Evolutionary conservation across 2,888 invertebrate genomes (phyloP).

Genomic region (Nomada lathburiana): DNA sequence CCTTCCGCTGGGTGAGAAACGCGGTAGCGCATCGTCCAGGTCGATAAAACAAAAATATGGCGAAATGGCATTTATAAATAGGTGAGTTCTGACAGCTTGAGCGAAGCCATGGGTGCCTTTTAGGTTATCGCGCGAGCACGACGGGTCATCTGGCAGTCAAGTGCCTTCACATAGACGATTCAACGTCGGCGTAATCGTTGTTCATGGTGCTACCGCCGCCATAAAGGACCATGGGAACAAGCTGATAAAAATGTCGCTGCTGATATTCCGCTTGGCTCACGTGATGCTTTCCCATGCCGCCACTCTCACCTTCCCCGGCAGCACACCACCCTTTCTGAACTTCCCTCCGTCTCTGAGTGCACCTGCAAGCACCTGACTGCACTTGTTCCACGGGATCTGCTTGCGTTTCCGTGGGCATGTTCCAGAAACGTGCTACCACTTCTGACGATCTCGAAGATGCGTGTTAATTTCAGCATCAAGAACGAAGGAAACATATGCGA

Average conservation of each 20-base stretch:
- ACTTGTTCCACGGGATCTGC: constrained; percentile 31
- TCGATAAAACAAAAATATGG: constrained; percentile 72
- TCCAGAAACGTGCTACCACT: constrained; percentile 16
- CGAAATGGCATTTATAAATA: constrained; percentile 81
- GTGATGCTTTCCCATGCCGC: constrained; percentile 39
- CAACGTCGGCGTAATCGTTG: constrained; percentile 74
- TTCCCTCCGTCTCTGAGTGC: constrained; percentile 8
- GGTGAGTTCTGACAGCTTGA: constrained; percentile 83
- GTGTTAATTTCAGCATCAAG: constrained; percentile 3
- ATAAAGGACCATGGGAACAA: constrained; percentile 82
- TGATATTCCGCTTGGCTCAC: constrained; percentile 45
- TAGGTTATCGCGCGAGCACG: constrained; percentile 83
- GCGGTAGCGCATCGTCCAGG: not conserved
- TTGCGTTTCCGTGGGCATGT: constrained; percentile 13
- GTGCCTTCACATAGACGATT: constrained; percentile 80
- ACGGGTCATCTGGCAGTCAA: constrained; percentile 85
- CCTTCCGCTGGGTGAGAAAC: not conserved
- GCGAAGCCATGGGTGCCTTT: constrained; percentile 82
- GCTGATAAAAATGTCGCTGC: constrained; percentile 78
- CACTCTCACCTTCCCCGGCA: constrained; percentile 18
- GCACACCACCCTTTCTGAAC: constrained; percentile 26
- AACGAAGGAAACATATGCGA: not conserved
- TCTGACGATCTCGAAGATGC: not conserved
- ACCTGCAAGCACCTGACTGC: constrained; percentile 50
- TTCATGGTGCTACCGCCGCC: constrained; percentile 80